Evolutionary conservation across 2,888 invertebrate species (phyloP).

Genomic region (Scaptomyza polygonia): DNA sequence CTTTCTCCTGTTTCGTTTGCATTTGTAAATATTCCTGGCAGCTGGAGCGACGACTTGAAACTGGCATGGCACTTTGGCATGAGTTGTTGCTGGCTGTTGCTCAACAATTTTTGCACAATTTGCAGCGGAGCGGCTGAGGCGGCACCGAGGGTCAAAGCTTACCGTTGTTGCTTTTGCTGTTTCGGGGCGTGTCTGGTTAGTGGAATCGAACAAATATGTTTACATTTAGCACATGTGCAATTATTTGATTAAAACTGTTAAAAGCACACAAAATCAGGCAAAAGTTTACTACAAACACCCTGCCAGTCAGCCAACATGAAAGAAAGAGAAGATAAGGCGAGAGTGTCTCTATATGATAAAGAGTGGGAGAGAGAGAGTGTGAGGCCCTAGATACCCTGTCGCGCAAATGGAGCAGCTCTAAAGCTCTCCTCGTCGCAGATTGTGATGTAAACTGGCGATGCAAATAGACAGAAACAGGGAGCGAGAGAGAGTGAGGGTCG

Average conservation of each 20-base stretch:
- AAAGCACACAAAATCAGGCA: constrained; percentile 82
- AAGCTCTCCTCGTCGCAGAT: constrained; percentile 61
- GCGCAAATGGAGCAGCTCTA: constrained; percentile 69
- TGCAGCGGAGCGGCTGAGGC: constrained; percentile 50
- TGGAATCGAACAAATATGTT: constrained; percentile 83
- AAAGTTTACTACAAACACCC: constrained; percentile 76
- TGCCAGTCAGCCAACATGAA: constrained; percentile 3
- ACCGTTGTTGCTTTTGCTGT: constrained; percentile 23
- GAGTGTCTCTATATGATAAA: constrained; percentile 8
- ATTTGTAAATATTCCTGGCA: constrained; percentile 81
- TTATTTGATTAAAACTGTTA: constrained; percentile 84
- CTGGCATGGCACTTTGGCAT: constrained; percentile 37
- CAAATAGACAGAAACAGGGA: constrained; percentile 59
- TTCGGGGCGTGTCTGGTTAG: constrained; percentile 75
- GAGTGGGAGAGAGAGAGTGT: constrained; percentile 4
- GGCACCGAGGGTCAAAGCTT: constrained; percentile 49
- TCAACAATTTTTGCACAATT: constrained; percentile 71
- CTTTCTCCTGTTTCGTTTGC: constrained; percentile 84
- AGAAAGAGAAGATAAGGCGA: background rate
- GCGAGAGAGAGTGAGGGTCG: constrained; percentile 20
- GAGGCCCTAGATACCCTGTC: constrained; percentile 26
- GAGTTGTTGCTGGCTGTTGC: constrained; percentile 26
- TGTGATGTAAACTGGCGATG: constrained; percentile 78
- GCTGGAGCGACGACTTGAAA: constrained; percentile 45
- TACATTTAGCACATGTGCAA: constrained; percentile 83